Percentiles rank a stretch among this genome's conserved stretches.
phyloP scores from a whole-genome alignment of 2,888 invertebrate genomes.

The Barypeithes pellucidus region DNA sequence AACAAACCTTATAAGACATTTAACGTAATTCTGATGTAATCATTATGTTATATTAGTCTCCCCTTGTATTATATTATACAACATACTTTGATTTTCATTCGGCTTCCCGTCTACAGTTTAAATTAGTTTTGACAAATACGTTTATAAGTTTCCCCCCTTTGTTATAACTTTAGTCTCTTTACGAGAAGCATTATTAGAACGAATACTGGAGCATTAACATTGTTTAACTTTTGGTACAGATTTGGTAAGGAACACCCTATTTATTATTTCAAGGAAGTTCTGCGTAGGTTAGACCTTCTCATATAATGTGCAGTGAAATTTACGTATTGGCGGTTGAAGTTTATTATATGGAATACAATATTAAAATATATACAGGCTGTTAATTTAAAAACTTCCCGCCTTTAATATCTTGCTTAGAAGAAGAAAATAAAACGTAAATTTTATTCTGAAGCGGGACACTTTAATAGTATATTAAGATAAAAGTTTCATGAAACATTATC shows the following conservation, averaged over 20 bases:
- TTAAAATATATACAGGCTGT: no score
- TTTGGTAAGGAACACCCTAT: not conserved
- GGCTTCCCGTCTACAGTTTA: constrained; percentile 28
- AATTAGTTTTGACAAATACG: constrained; percentile 48
- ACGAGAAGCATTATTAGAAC: constrained; percentile 30
- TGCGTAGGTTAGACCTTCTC: no score
- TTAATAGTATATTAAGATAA: no score
- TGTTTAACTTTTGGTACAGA: constrained; percentile 1
- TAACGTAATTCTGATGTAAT: constrained; percentile 19
- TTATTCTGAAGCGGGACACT: no score
- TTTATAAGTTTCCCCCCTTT: constrained; percentile 34
- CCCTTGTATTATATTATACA: constrained; percentile 19
- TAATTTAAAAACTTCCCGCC: no score
- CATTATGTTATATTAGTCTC: constrained; percentile 10
- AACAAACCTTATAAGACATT: constrained; percentile 5
- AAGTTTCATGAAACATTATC: no score
- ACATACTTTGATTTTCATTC: constrained; percentile 32
- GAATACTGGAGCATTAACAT: constrained; percentile 17
- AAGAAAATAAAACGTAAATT: no score
- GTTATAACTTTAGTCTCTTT: constrained; percentile 32
- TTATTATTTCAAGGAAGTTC: no score
- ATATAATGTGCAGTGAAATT: no score
- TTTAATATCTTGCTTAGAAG: no score
- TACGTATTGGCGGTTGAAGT: no score
- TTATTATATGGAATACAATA: no score